These are phyloP conservation scores for Myanophis thanlyinensis DNA, from an alignment of 2,113 vertebrate genomes.

Conservation along the genomic window DNA sequence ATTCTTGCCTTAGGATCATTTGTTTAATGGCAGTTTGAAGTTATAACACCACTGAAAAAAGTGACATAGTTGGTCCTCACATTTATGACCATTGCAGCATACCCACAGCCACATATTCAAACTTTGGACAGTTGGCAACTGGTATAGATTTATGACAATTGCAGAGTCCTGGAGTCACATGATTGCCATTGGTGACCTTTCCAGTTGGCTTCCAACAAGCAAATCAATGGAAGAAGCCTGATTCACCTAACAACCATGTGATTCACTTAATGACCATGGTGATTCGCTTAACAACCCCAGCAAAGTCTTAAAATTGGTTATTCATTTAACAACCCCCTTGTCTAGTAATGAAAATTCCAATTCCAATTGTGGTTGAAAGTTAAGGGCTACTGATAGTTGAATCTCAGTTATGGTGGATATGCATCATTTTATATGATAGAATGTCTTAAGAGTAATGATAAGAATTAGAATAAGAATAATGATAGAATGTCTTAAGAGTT, in stretches of 20 bases:
- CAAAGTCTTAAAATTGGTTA: neutral
- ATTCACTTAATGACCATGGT: neutral
- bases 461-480: too few relatives aligned
- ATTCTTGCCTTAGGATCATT: neutral
- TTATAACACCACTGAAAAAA: neutral
- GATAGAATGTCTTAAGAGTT: neutral
- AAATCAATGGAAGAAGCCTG: neutral
- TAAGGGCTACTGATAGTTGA: neutral
- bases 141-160: neutral
- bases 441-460: neutral
- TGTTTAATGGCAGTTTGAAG: too few relatives aligned
- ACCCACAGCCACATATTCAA: neutral
- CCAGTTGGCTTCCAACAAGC: neutral
- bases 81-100: neutral
- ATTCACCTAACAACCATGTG: neutral
- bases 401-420: neutral
- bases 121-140: neutral
- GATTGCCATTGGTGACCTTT: neutral
- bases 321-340: neutral
- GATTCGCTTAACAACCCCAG: neutral
- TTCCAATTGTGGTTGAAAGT: neutral
- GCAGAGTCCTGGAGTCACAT: neutral
- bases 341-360: neutral
- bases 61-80: neutral
- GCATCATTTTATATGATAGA: neutral